A percentile compares a stretch with the other conserved stretches of the same genome.
phyloP scores from a whole-genome alignment of 37 sponge, comb jelly and placozoan species.

The Eunapius fragilis region DNA sequence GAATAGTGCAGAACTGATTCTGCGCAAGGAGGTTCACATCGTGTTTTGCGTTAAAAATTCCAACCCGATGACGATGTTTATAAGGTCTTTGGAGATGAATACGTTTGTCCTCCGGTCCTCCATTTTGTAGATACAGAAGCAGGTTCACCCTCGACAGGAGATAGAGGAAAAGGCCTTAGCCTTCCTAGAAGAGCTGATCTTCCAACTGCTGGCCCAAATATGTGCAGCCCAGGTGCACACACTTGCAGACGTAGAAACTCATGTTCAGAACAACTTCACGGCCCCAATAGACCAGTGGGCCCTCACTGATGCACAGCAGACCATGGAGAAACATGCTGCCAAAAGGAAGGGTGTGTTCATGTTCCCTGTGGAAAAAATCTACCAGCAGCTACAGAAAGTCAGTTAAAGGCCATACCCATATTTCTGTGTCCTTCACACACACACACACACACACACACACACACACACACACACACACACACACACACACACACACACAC shows the following conservation, averaged over 20 bases:
- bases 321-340: conserved; percentile 51
- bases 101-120: neutral
- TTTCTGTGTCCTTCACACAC: too few species aligned
- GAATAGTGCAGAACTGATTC: neutral
- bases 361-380: conserved; percentile 79
- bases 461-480: too few species aligned
- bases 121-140: conserved; percentile 79
- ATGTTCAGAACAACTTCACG: conserved; percentile 74
- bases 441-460: too few species aligned
- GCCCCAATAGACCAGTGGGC: conserved; percentile 85
- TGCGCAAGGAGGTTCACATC: neutral
- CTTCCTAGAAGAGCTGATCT: conserved; percentile 81
- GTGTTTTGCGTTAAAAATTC: neutral
- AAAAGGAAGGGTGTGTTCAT: conserved; percentile 58
- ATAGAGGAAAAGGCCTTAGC: conserved; percentile 77
- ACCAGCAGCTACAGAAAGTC: conserved; percentile 69
- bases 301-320: conserved; percentile 73
- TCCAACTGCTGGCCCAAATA: conserved; percentile 74
- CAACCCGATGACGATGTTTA: neutral
- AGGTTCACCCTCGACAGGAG: conserved; percentile 85
- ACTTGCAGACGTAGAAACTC: conserved; percentile 66
- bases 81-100: neutral
- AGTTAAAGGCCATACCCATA: too few species aligned
- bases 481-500: too few species aligned
- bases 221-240: conserved; percentile 70